Evolutionary conservation across 2,888 invertebrate genomes (phyloP).

Genomic region (Leptogaster cylindrica): DNA sequence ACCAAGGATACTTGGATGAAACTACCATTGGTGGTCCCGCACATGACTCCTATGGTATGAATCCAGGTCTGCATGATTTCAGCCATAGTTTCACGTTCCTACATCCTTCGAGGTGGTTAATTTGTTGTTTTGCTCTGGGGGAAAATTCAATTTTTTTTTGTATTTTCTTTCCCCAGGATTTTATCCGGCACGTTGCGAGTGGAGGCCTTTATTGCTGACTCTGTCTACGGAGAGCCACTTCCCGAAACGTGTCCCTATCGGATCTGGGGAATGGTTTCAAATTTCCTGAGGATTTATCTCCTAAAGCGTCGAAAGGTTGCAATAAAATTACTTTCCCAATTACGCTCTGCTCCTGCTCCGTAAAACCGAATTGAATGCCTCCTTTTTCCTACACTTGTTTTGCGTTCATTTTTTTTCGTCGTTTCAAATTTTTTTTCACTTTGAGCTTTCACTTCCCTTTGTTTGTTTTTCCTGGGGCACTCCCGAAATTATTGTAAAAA

Average conservation of each 20-base stretch:
- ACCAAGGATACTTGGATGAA: not conserved
- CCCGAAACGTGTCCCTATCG: slow-evolving; percentile 34
- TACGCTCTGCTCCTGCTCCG: slow-evolving; percentile 42
- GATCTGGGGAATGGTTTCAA: slow-evolving; percentile 46
- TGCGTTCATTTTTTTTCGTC: not conserved
- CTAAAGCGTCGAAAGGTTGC: slow-evolving; percentile 47
- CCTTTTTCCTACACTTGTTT: not conserved
- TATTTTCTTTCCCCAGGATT: too few relatives aligned
- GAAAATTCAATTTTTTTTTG: slow-evolving; percentile 42
- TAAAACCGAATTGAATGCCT: not conserved
- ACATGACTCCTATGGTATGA: not conserved
- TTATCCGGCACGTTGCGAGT: not conserved
- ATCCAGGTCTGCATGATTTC: not conserved
- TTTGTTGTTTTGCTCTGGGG: slow-evolving; percentile 44
- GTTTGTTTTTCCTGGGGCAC: not conserved
- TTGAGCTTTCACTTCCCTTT: not conserved
- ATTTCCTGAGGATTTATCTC: slow-evolving; percentile 48
- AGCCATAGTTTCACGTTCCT: not conserved
- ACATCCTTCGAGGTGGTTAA: slow-evolving; percentile 43
- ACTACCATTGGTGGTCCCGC: not conserved
- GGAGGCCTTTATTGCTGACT: slow-evolving; percentile 19
- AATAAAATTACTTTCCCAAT: slow-evolving; percentile 49
- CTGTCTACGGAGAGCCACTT: not conserved
- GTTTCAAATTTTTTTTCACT: not conserved
- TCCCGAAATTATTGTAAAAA: slow-evolving; percentile 18